These are phyloP conservation scores for Propithecus perrieri DNA, from an alignment of 2,797 vertebrate species.

Conservation along the genomic window DNA sequence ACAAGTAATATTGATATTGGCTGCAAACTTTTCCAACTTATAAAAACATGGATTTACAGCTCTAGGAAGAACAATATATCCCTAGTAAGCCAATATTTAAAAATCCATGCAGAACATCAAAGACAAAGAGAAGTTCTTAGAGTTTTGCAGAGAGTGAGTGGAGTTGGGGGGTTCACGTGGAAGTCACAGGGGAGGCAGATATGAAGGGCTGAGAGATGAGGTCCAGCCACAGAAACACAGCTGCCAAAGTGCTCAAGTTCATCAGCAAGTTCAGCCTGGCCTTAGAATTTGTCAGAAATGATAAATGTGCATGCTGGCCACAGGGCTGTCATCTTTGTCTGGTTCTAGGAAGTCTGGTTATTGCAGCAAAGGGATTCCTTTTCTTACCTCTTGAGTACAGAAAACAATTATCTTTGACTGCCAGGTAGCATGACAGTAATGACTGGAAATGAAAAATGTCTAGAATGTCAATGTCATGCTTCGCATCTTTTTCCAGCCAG, in stretches of 20 bases:
- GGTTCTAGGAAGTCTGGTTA: conserved; percentile 91
- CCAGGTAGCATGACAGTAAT: conserved; percentile 93
- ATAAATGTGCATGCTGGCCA: conserved; percentile 94
- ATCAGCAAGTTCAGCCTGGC: conserved; percentile 92
- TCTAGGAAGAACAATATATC: background rate
- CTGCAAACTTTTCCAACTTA: background rate
- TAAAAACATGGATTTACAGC: background rate
- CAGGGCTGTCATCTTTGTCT: conserved; percentile 93
- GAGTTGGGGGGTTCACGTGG: conserved; percentile 53
- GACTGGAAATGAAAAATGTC: conserved; percentile 94
- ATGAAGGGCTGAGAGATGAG: background rate
- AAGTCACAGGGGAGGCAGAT: conserved; percentile 58
- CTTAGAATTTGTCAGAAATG: conserved; percentile 89
- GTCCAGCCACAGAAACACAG: conserved; percentile 62
- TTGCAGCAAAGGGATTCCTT: conserved; percentile 92
- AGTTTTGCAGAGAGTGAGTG: background rate
- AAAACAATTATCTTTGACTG: conserved; percentile 95
- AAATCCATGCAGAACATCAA: background rate
- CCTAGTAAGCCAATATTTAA: background rate
- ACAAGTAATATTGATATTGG: background rate
- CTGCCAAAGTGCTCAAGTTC: conserved; percentile 90
- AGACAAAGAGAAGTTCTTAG: background rate
- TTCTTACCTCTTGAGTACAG: conserved; percentile 95
- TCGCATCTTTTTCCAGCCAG: background rate
- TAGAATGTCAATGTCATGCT: background rate